phyloP scores from a whole-genome alignment of 2,797 vertebrate genomes.

The Myotis pilosus region DNA sequence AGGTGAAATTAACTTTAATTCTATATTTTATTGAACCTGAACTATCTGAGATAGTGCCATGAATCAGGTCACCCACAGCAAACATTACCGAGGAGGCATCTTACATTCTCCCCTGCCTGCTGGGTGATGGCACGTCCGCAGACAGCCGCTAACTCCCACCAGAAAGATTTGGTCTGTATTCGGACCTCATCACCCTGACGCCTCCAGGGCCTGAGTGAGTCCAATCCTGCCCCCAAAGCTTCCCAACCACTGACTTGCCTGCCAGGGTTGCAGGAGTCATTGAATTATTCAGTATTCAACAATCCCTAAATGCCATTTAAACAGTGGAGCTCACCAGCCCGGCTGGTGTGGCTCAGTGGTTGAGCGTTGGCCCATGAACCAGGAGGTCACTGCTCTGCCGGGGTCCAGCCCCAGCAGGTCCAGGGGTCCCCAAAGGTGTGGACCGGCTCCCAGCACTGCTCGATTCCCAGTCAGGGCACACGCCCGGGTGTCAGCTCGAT shows the following conservation, averaged over 20 bases:
- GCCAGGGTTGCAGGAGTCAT: neutral
- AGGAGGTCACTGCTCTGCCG: no score
- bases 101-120: neutral
- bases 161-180: neutral
- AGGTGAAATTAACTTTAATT: neutral
- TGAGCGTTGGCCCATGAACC: neutral
- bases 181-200: no score
- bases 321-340: neutral
- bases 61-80: neutral
- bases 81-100: neutral
- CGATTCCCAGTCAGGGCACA: no score
- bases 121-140: no score
- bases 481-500: no score
- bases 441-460: no score
- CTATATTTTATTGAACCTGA: neutral
- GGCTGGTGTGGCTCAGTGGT: neutral
- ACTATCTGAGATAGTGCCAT: neutral
- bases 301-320: neutral
- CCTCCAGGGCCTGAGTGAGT: neutral
- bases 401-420: no score
- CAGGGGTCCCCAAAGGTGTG: no score
- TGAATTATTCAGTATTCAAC: no score
- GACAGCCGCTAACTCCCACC: accelerated
- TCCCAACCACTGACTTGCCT: neutral
- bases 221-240: neutral